phyloP scores from a whole-genome alignment of 2,113 vertebrate genomes.

The Condylura cristata region DNA sequence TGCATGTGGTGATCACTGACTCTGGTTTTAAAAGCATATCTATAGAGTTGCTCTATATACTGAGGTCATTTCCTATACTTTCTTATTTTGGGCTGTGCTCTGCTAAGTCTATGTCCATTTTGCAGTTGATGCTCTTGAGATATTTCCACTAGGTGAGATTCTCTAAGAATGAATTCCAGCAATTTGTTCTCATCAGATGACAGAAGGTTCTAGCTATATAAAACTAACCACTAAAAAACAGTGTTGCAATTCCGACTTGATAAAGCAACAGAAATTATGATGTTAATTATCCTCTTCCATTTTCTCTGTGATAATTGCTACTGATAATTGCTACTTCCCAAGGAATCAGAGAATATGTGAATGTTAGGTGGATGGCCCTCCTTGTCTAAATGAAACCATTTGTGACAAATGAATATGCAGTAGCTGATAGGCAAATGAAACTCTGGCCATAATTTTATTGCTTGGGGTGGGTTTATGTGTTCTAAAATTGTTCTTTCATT shows the following conservation, averaged over 20 bases:
- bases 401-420: conserved; percentile 60
- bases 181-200: conserved; percentile 22
- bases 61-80: neutral
- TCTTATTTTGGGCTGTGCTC: neutral
- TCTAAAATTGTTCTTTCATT: conserved; percentile 58
- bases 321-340: conserved; percentile 29
- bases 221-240: conserved; percentile 36
- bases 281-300: conserved; percentile 54
- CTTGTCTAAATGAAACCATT: conserved; percentile 59
- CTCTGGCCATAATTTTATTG: conserved; percentile 72
- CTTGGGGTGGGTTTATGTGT: conserved; percentile 50
- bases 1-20: neutral
- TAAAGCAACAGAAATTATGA: conserved; percentile 48
- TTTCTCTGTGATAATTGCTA: conserved; percentile 42
- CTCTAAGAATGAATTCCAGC: conserved; percentile 1
- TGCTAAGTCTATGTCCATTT: neutral
- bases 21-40: neutral
- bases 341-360: conserved; percentile 32
- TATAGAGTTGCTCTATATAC: neutral
- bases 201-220: conserved; percentile 28
- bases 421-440: conserved; percentile 52
- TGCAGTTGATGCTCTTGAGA: neutral
- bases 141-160: neutral
- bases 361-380: conserved; percentile 38
- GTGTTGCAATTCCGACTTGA: neutral